These are phyloP conservation scores for Nesoenas mayeri DNA, from an alignment of 2,113 vertebrate species.

Conservation along the genomic window DNA sequence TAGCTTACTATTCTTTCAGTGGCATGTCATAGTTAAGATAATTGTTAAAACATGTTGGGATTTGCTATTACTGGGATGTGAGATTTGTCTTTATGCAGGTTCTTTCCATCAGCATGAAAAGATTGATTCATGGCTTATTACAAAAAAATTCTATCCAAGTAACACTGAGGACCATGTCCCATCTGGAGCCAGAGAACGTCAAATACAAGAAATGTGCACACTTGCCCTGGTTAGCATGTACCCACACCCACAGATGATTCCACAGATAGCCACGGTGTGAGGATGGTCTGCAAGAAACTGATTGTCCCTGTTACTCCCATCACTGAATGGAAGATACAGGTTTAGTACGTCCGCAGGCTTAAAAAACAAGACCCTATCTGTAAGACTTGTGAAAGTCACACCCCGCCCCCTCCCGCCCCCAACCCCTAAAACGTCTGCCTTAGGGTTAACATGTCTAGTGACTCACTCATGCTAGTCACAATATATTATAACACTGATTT, in stretches of 20 bases:
- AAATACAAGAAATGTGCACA: background rate
- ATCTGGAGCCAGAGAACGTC: fast-evolving
- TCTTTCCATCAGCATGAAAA: background rate
- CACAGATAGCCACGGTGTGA: background rate
- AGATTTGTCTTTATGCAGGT: background rate
- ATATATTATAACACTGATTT: no score
- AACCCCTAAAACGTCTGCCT: background rate
- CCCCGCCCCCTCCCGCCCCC: no score
- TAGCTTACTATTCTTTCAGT: background rate
- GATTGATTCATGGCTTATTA: background rate
- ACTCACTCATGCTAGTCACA: background rate
- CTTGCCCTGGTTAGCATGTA: background rate
- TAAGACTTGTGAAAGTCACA: background rate
- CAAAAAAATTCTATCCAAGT: background rate
- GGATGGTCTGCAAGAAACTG: background rate
- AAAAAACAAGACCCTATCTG: background rate
- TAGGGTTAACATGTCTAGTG: background rate
- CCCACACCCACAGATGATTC: background rate
- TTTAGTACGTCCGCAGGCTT: background rate
- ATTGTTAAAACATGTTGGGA: background rate
- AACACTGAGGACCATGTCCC: fast-evolving
- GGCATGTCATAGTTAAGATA: background rate
- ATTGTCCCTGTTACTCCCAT: background rate
- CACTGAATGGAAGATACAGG: background rate
- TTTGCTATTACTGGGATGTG: background rate